phyloP scores from a whole-genome alignment of 2,113 vertebrate genomes.

The Apus apus region DNA sequence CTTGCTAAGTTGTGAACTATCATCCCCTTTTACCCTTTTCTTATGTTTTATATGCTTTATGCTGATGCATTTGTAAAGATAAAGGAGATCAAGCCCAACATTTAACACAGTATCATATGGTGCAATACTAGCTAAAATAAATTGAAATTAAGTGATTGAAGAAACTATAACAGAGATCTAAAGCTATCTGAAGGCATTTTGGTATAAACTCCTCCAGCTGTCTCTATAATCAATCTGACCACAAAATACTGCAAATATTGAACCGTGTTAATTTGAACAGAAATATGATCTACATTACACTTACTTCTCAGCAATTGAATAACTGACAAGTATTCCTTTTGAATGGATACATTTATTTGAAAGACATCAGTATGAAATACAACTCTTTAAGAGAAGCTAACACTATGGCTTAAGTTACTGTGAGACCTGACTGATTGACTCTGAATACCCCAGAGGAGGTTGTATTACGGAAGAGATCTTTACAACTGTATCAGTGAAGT shows the following conservation, averaged over 20 bases:
- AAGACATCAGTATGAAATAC: not conserved
- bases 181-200: constrained; percentile 7
- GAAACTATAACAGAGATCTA: not conserved
- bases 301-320: not conserved
- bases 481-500: not conserved
- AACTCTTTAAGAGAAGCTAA: not conserved
- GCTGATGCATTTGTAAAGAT: not conserved
- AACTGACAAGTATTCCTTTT: not conserved
- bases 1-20: constrained; percentile 34
- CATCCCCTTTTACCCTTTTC: not conserved
- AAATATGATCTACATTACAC: not conserved
- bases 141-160: not conserved
- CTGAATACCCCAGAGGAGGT: not conserved
- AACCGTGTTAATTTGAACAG: not conserved
- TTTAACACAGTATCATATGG: constrained; percentile 45
- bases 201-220: not conserved
- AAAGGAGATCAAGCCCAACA: constrained; percentile 8
- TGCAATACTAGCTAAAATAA: constrained; percentile 23
- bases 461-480: constrained; percentile 16
- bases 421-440: not conserved
- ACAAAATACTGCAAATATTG: constrained; percentile 21
- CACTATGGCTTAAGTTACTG: not conserved
- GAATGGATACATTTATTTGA: not conserved
- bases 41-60: not conserved
- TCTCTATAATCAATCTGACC: not conserved